Evolutionary conservation across 2,113 vertebrate genomes (phyloP), one percentile per base, ranked within the genome.

Genomic region (Carollia perspicillata): DNA sequence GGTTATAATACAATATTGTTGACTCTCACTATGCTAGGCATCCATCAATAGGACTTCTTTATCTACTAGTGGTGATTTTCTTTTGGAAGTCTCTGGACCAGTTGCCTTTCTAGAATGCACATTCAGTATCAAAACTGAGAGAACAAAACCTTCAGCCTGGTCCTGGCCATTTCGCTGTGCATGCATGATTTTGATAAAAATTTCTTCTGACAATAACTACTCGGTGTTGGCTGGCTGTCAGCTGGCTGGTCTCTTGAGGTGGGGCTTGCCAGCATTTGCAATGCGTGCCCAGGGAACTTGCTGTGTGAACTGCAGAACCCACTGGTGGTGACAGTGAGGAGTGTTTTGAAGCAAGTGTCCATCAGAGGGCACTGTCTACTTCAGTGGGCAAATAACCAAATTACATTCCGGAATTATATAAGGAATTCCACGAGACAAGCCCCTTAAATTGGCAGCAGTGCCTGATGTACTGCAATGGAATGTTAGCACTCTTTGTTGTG

Each of bases 321-420:
- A 6, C 71, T n/a, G 58, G 33, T 4, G 58, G 63, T 17, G 6
- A 40, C 28, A 37, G 3, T 6, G 37, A 66, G 23, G 44, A 40
- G 42, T n/a, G 40, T 75, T 90, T 80, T 90, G 71, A 91, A 71
- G 71, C 22, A 35, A 84, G 7, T 33, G 58, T 80, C 94, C 89
- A 68, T 85, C 90, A 49, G 92, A 85, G 92, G 89, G 83, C 94
- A 85, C 78, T 95, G 71, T 95, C 58, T 71, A 8, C 86, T 89
- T 85, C 89, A 60, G 35, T 58, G 53, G 72, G 14, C 71, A 8
- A 30, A 17, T 12, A 72, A 58, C 8, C 51, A 80, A 63, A 68
- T 47, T 26, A 28, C 33, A 11, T 55, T 77, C 85, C 35, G 40
- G 20, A 42, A 28, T 72, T 94, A 22, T 1, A 6, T 33, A 60